Percentiles rank a stretch among this genome's conserved stretches.
Evolutionary conservation across 2,797 vertebrate species (phyloP).

Genomic region (Sylvilagus floridanus): DNA sequence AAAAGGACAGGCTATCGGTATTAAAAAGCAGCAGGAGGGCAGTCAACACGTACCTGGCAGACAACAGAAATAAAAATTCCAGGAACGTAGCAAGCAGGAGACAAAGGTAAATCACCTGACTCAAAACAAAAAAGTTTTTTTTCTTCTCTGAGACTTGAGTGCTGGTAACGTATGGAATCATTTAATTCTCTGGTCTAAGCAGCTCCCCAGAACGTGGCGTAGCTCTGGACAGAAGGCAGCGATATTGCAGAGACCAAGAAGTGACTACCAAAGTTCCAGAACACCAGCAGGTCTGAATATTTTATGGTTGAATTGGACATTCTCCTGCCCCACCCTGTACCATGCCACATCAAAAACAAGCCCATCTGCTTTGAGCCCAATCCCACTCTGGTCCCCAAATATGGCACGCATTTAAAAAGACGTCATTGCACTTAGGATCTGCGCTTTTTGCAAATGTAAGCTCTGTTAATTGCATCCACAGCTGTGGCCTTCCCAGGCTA

Average conservation of each 20-base stretch:
- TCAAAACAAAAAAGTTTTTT: background rate
- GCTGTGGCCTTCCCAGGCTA: background rate
- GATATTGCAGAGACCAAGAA: background rate
- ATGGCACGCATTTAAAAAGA: slow-evolving; percentile 71
- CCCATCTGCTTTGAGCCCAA: slow-evolving; percentile 38
- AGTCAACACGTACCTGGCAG: background rate
- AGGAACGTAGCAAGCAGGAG: slow-evolving; percentile 3
- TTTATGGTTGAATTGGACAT: background rate
- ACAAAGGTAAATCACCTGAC: slow-evolving; percentile 7
- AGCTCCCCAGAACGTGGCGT: slow-evolving; percentile 40
- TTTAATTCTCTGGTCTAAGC: slow-evolving; percentile 38
- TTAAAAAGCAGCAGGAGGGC: background rate
- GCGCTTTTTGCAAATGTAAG: slow-evolving; percentile 59
- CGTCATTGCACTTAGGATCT: slow-evolving; percentile 59
- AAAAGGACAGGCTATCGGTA: background rate
- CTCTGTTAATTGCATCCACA: slow-evolving; percentile 34
- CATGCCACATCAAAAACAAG: slow-evolving; percentile 59
- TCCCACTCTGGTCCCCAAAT: slow-evolving; percentile 53
- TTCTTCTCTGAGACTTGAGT: slow-evolving; percentile 59
- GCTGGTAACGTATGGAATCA: slow-evolving; percentile 20
- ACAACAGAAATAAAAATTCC: background rate
- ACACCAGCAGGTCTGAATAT: slow-evolving; percentile 57
- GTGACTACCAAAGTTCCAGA: slow-evolving; percentile 14
- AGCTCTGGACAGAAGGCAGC: slow-evolving; percentile 47
- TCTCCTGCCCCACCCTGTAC: slow-evolving; percentile 57